Evolutionary conservation across 2,888 invertebrate genomes (phyloP).

Genomic region (Hirtodrosophila alboralis): DNA sequence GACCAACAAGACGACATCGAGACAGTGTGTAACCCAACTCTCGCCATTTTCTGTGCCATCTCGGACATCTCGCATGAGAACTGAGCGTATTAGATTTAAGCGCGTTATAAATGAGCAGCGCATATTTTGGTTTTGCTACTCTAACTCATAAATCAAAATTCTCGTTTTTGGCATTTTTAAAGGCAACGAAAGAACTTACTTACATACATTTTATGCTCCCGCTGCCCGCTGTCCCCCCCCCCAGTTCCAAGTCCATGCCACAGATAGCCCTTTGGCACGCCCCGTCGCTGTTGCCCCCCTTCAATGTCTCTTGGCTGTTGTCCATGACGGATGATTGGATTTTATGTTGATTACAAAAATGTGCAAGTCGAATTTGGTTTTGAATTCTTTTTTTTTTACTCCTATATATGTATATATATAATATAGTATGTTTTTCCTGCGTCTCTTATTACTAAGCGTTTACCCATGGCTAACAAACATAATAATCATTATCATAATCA

Average conservation of each 20-base stretch:
- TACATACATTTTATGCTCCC: constrained; percentile 31
- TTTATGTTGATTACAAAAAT: constrained; percentile 77
- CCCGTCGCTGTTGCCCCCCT: constrained; percentile 1
- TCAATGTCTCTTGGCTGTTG: constrained; percentile 62
- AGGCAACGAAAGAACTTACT: constrained; percentile 54
- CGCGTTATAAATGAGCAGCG: constrained; percentile 78
- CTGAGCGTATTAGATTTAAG: constrained; percentile 76
- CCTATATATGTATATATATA: background rate
- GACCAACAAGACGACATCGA: constrained; percentile 22
- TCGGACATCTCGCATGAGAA: constrained; percentile 53
- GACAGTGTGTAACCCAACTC: constrained; percentile 52
- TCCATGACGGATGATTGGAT: constrained; percentile 79
- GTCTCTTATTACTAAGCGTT: constrained; percentile 55
- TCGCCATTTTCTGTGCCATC: constrained; percentile 9
- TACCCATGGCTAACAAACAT: constrained; percentile 44
- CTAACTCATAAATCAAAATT: constrained; percentile 74
- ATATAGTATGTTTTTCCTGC: constrained; percentile 13
- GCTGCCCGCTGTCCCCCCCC: too few species aligned
- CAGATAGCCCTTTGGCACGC: constrained; percentile 60
- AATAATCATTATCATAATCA: constrained; percentile 15
- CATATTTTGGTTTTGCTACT: constrained; percentile 67
- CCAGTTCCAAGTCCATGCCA: constrained; percentile 16
- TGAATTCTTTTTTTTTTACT: constrained; percentile 9
- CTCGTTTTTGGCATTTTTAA: constrained; percentile 75
- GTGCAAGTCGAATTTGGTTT: constrained; percentile 68